These are phyloP conservation scores for Asbolus verrucosus DNA, from an alignment of 1,140 invertebrate genomes.

Conservation along the genomic window DNA sequence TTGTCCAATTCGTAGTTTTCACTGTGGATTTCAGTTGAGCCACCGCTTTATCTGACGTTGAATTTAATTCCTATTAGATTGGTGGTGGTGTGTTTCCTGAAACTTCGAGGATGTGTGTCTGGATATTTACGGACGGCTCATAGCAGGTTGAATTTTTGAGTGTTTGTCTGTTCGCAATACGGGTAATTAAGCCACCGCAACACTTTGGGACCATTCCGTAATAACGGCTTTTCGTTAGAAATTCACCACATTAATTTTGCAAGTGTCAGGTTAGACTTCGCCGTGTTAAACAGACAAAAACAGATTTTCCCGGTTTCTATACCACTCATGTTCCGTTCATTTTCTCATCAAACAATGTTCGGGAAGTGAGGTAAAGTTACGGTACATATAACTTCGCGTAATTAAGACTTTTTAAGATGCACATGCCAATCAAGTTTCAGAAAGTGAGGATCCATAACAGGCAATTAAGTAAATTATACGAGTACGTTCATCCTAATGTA, in stretches of 20 bases:
- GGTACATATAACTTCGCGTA: background rate
- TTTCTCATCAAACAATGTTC: background rate
- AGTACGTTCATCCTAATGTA: background rate
- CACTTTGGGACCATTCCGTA: no score
- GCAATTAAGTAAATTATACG: constrained; percentile 22
- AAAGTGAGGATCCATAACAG: constrained; percentile 1
- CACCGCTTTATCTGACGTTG: constrained; percentile 5
- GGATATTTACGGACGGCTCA: background rate
- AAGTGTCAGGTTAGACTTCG: constrained; percentile 18
- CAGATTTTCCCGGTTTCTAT: constrained; percentile 19
- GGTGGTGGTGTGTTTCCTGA: background rate
- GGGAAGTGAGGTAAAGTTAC: constrained; percentile 3
- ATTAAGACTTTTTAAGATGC: no score
- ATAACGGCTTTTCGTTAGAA: no score
- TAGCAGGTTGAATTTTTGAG: constrained; percentile 5
- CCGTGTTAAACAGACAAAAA: no score
- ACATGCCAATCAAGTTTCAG: background rate
- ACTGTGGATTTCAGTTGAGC: constrained; percentile 3
- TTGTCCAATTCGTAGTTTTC: no score
- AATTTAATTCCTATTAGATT: constrained; percentile 12
- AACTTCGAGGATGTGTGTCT: no score
- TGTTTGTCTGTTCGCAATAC: no score
- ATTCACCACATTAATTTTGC: constrained; percentile 18
- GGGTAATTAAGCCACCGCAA: no score
- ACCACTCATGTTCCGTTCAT: no score